These are phyloP conservation scores for Scaptodrosophila latifasciaeformis DNA, from an alignment of 2,888 invertebrate genomes.

Conservation along the genomic window DNA sequence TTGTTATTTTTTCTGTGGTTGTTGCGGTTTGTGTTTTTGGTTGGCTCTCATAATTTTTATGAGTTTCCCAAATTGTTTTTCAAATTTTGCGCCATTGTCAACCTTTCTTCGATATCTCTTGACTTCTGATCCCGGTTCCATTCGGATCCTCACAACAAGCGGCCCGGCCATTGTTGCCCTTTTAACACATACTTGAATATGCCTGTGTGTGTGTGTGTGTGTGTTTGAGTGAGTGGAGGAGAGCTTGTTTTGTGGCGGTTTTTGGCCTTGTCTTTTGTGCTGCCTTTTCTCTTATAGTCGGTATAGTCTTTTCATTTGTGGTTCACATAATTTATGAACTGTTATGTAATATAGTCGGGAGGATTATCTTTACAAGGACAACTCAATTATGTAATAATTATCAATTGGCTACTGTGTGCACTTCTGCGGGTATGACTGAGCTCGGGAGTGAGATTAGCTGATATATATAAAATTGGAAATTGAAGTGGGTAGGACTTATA, in stretches of 20 bases:
- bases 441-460: too few relatives aligned
- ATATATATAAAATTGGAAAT: too few relatives aligned
- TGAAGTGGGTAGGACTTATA: too few relatives aligned
- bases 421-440: too few relatives aligned
- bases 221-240: not conserved
- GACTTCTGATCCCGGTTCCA: constrained; percentile 10
- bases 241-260: constrained; percentile 24
- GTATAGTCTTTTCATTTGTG: constrained; percentile 20
- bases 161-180: constrained; percentile 62
- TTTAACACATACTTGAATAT: constrained; percentile 42
- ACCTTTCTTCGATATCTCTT: too few relatives aligned
- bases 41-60: constrained; percentile 61
- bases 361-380: constrained; percentile 31
- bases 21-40: constrained; percentile 37
- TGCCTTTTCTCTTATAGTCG: constrained; percentile 7
- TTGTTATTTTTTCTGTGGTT: constrained; percentile 36
- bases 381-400: constrained; percentile 21
- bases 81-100: constrained; percentile 43
- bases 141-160: constrained; percentile 46
- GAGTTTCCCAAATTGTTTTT: constrained; percentile 59
- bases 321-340: constrained; percentile 44
- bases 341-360: constrained; percentile 55
- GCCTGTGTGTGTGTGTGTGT: too few relatives aligned
- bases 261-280: constrained; percentile 29
- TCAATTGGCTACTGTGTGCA: not conserved